Evolutionary conservation across 2,797 vertebrate species (phyloP).

Genomic region (Notamacropus eugenii): DNA sequence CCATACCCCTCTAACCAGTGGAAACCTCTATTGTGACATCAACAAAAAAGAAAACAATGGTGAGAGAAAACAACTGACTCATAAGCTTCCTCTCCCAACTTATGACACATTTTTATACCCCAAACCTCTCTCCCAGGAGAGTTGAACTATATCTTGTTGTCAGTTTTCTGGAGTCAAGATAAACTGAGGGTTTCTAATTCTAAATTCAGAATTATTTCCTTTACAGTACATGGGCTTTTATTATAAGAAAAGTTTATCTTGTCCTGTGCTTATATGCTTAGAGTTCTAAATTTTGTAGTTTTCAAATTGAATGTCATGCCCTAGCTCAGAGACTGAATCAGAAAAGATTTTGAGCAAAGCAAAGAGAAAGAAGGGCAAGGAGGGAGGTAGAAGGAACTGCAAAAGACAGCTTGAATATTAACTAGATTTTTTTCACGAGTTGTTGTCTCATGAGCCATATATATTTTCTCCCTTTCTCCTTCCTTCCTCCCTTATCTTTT

Average conservation of each 20-base stretch:
- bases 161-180: background rate
- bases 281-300: background rate
- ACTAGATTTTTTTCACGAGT: background rate
- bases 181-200: background rate
- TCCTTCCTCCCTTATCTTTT: background rate
- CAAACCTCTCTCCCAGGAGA: background rate
- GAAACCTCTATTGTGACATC: background rate
- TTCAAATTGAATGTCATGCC: background rate
- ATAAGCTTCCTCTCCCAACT: background rate
- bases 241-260: background rate
- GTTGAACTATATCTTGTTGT: background rate
- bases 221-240: background rate
- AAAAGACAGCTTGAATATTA: background rate
- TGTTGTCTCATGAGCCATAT: background rate
- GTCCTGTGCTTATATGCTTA: background rate
- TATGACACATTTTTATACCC: background rate
- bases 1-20: background rate
- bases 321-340: background rate
- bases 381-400: background rate
- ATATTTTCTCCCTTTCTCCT: background rate
- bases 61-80: background rate
- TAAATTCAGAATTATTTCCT: background rate
- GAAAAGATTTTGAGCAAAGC: background rate
- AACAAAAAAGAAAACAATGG: background rate
- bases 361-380: background rate